Evolutionary conservation across 2,888 invertebrate genomes (phyloP).

Genomic region (Synergus japonicus): DNA sequence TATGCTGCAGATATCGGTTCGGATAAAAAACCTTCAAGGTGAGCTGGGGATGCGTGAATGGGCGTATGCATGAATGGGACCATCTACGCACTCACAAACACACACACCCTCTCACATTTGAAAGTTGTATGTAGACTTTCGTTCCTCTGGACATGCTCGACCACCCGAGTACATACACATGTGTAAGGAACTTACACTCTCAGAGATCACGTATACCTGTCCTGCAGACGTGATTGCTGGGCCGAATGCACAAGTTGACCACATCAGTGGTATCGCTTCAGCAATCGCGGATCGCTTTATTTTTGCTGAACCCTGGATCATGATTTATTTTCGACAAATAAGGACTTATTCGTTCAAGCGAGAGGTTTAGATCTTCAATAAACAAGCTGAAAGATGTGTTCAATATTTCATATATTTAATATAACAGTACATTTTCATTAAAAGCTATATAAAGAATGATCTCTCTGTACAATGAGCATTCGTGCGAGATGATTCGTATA

Average conservation of each 20-base stretch:
- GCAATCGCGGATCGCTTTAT: conserved; percentile 38
- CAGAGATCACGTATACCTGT: conserved; percentile 29
- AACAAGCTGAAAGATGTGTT: neutral
- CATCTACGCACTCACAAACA: conserved; percentile 60
- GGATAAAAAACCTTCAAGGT: conserved; percentile 72
- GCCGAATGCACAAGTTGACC: conserved; percentile 41
- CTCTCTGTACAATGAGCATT: conserved; percentile 65
- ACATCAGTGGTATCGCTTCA: conserved; percentile 38
- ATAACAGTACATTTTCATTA: conserved; percentile 68
- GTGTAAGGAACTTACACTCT: conserved; percentile 34
- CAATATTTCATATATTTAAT: conserved; percentile 46
- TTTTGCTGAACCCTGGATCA: neutral
- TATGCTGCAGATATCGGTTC: conserved; percentile 50
- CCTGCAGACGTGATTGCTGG: conserved; percentile 37
- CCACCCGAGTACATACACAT: conserved; percentile 17
- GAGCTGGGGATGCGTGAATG: conserved; percentile 73
- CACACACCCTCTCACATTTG: conserved; percentile 30
- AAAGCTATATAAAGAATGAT: conserved; percentile 63
- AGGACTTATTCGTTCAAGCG: conserved; percentile 1
- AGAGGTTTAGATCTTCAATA: neutral
- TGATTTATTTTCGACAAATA: conserved; percentile 38
- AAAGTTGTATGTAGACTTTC: neutral
- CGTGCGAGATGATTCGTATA: conserved; percentile 60
- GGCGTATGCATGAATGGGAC: conserved; percentile 74
- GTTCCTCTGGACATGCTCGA: conserved; percentile 17